phyloP scores from a whole-genome alignment of 2,888 invertebrate genomes.

The Nomada fabriciana region DNA sequence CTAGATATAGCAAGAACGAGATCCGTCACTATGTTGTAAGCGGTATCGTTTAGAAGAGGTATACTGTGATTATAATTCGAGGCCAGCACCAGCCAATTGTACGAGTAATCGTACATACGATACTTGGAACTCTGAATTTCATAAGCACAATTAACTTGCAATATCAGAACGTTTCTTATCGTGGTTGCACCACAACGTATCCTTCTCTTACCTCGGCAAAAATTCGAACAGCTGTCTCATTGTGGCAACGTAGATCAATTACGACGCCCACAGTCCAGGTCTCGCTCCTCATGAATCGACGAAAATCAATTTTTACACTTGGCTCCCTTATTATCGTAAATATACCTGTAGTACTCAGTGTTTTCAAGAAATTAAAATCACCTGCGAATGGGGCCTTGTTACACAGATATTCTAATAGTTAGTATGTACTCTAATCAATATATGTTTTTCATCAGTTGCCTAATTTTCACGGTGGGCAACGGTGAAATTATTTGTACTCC shows the following conservation, averaged over 20 bases:
- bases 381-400: constrained; percentile 45
- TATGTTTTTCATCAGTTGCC: too few species aligned
- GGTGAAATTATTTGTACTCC: too few species aligned
- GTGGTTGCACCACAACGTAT: not conserved
- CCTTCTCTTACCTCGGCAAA: constrained; percentile 57
- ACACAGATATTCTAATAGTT: too few species aligned
- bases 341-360: constrained; percentile 69
- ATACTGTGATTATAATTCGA: constrained; percentile 62
- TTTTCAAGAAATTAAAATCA: constrained; percentile 68
- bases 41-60: constrained; percentile 69
- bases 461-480: too few species aligned
- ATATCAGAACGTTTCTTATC: not conserved
- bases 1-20: constrained; percentile 67
- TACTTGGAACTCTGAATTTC: constrained; percentile 64
- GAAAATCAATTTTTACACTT: constrained; percentile 54
- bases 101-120: constrained; percentile 72
- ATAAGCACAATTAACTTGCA: not conserved
- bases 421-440: not conserved
- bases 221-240: constrained; percentile 48
- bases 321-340: constrained; percentile 67
- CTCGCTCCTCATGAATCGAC: constrained; percentile 62
- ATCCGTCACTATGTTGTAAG: constrained; percentile 75
- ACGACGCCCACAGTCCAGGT: constrained; percentile 71
- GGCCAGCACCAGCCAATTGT: constrained; percentile 76
- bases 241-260: constrained; percentile 73